Percentiles rank a stretch among this genome's conserved stretches.
These are phyloP conservation scores for Eutrigla gurnardus DNA, from an alignment of 2,797 vertebrate species.

Conservation along the genomic window DNA sequence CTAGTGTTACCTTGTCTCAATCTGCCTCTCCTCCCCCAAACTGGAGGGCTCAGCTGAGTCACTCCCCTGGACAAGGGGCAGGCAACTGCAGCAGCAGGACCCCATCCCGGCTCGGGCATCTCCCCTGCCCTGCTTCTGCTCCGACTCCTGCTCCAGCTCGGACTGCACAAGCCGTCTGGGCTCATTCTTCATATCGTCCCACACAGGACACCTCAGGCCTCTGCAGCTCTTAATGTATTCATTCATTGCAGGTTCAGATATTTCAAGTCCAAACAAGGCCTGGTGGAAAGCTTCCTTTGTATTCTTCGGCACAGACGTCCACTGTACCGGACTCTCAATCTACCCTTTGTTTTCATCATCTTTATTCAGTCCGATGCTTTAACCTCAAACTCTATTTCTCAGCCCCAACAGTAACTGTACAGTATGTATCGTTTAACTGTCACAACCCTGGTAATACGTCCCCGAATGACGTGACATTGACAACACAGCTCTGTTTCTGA, in stretches of 20 bases:
- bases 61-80: slow-evolving; percentile 54
- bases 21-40: slow-evolving; percentile 64
- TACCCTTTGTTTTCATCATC: slow-evolving; percentile 75
- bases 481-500: slow-evolving; percentile 50
- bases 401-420: slow-evolving; percentile 53
- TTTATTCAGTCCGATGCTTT: slow-evolving; percentile 68
- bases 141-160: slow-evolving; percentile 64
- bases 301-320: slow-evolving; percentile 73
- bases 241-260: slow-evolving; percentile 76
- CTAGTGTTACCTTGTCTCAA: slow-evolving; percentile 77
- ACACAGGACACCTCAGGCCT: slow-evolving; percentile 62
- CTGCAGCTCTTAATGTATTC: slow-evolving; percentile 68
- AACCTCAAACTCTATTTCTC: slow-evolving; percentile 59
- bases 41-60: slow-evolving; percentile 55
- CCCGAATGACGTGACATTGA: slow-evolving; percentile 53
- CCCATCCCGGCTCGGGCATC: slow-evolving; percentile 70
- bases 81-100: slow-evolving; percentile 77
- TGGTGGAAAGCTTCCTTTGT: slow-evolving; percentile 78
- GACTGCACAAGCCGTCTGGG: slow-evolving; percentile 57
- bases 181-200: slow-evolving; percentile 69
- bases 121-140: slow-evolving; percentile 59
- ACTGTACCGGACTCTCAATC: slow-evolving; percentile 79
- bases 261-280: slow-evolving; percentile 72
- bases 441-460: slow-evolving; percentile 59
- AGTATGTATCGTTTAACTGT: slow-evolving; percentile 68